A percentile compares a stretch with the other conserved stretches of the same genome.
Conservation (phyloP, 2,888 invertebrate genomes). For the Ferdinandea cuprea region DNA sequence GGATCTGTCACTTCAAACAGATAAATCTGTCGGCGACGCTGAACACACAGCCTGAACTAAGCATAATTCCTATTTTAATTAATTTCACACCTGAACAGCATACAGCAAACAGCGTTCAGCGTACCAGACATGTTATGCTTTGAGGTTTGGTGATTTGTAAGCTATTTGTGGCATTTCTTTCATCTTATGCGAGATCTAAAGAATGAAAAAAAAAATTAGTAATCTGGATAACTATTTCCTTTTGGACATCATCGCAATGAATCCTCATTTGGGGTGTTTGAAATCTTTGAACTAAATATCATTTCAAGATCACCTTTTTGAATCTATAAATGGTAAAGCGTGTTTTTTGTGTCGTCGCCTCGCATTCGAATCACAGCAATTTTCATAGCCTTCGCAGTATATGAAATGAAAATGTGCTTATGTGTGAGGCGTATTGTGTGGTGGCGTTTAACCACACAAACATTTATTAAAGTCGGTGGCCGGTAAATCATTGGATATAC, state of each 20-base stretch:
- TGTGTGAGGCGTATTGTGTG: conserved; percentile 24
- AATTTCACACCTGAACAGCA: conserved; percentile 64
- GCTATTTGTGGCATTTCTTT: conserved; percentile 53
- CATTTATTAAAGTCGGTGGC: background rate
- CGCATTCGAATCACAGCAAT: background rate
- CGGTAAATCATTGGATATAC: conserved; percentile 29
- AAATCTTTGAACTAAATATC: conserved; percentile 7
- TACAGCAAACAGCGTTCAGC: conserved; percentile 9
- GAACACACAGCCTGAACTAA: conserved; percentile 32
- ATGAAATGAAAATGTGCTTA: background rate
- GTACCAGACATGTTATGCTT: background rate
- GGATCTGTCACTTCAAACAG: conserved; percentile 66
- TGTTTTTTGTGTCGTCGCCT: conserved; percentile 23
- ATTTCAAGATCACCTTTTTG: conserved; percentile 38
- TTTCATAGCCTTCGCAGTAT: conserved; percentile 14
- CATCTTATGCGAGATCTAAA: conserved; percentile 36
- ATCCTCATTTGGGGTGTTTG: background rate
- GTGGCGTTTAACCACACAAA: conserved; percentile 31
- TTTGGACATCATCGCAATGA: conserved; percentile 8
- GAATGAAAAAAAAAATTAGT: too few relatives aligned
- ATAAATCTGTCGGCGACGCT: conserved; percentile 61
- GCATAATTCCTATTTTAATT: conserved; percentile 62
- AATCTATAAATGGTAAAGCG: conserved; percentile 35
- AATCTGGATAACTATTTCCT: conserved; percentile 7
- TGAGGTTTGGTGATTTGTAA: background rate